Conservation (phyloP, 1,140 invertebrate genomes). For the Metaphire vulgaris region DNA sequence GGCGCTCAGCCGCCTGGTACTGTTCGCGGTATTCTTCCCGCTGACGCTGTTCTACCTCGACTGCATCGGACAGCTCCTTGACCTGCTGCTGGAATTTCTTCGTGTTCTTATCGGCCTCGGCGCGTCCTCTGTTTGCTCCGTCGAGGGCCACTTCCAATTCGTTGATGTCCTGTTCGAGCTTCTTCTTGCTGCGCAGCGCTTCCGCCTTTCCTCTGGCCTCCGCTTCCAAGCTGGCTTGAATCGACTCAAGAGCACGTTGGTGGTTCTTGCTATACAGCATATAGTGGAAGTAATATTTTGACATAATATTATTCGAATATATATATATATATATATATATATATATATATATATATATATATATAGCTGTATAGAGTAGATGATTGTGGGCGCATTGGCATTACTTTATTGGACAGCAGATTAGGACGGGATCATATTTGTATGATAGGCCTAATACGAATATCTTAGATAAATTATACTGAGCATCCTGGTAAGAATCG, state of each 20-base stretch:
- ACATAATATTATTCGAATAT: too few relatives aligned
- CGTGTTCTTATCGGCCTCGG: constrained; percentile 97
- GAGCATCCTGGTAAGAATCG: too few relatives aligned
- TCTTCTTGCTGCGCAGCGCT: constrained; percentile 99
- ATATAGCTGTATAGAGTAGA: too few relatives aligned
- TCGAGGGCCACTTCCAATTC: constrained; percentile 97
- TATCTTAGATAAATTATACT: too few relatives aligned
- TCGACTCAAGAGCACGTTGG: constrained; percentile 95
- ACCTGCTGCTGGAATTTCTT: constrained; percentile 94
- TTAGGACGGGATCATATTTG: too few relatives aligned
- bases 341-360: too few relatives aligned
- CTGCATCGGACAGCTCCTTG: constrained; percentile 63
- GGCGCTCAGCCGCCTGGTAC: constrained; percentile 88
- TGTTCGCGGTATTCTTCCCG: constrained; percentile 94
- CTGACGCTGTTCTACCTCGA: constrained; percentile 95
- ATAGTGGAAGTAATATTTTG: neutral
- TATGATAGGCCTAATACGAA: too few relatives aligned
- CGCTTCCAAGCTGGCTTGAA: constrained; percentile 97
- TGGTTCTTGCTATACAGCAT: constrained; percentile 66
- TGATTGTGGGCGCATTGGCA: too few relatives aligned
- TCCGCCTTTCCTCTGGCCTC: constrained; percentile 99
- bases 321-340: too few relatives aligned
- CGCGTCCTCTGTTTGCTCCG: constrained; percentile 66
- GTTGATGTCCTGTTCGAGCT: constrained; percentile 98
- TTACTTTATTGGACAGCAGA: too few relatives aligned